Evolutionary conservation across 2,113 vertebrate genomes (phyloP).

Genomic region (Stictonetta naevosa): DNA sequence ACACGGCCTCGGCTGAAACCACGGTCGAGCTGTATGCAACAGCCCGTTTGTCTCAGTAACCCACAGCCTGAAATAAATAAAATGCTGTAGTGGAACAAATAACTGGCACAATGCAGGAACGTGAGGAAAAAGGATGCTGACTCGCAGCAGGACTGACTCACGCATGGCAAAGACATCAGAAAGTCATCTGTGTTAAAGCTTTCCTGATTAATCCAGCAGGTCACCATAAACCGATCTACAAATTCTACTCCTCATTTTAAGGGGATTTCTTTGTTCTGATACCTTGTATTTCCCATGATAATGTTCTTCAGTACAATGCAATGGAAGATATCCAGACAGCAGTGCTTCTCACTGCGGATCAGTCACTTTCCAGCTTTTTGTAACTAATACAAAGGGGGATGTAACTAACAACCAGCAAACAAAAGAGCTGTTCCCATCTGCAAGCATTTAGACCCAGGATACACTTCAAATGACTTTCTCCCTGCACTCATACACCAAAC

Average conservation of each 20-base stretch:
- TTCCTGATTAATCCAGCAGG: background rate
- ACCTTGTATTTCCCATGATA: background rate
- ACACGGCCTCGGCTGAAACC: background rate
- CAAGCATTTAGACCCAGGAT: background rate
- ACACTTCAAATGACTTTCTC: background rate
- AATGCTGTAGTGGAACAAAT: background rate
- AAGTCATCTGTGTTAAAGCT: background rate
- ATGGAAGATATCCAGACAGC: conserved; percentile 24
- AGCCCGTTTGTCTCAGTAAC: background rate
- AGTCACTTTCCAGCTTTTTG: conserved; percentile 10
- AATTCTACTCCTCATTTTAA: background rate
- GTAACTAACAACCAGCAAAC: conserved; percentile 53
- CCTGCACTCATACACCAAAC: background rate
- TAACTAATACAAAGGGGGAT: conserved; percentile 36
- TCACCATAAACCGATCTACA: background rate
- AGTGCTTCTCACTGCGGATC: background rate
- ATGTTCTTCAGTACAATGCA: background rate
- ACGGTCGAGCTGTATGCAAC: rapidly evolving
- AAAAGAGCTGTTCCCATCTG: conserved; percentile 31
- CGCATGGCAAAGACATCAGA: background rate
- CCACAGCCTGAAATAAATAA: background rate
- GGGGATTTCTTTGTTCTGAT: background rate
- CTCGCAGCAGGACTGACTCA: background rate
- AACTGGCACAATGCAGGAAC: background rate
- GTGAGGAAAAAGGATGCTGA: background rate